Evolutionary conservation across 2,888 invertebrate species (phyloP), one percentile per base, ranked within the genome.

Genomic region (Nemotelus pantherinus): DNA sequence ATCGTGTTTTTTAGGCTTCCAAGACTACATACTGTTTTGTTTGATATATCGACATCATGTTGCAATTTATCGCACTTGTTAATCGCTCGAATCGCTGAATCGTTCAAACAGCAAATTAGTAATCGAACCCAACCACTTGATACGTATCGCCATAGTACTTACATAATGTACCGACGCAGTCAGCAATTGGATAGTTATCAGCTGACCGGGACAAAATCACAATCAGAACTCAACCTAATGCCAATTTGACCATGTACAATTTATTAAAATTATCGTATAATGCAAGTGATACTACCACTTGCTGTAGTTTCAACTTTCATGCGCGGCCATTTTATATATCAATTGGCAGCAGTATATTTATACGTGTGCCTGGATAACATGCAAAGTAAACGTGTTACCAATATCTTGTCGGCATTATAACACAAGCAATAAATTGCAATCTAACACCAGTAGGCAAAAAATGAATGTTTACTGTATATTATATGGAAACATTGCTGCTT

Each of bases 51-150:
- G 57, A 71, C 10, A 44, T 60, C 74, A 41, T 48, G 41, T 74
- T 39, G 63, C 53, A 63, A 74, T 74, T 74, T 74, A 74, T 74
- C 48, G 63, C 60, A 48, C 74, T 74, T 74, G 74, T 74, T 74
- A 74, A 63, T 74, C 60, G 74, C 41, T 60, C 74, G 60, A 60
- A 74, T 60, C 74, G 60, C 41, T 41, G 41, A 48, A 63, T 55
- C 63, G 63, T 74, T 48, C 47, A 50, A 72, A 58, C 63, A 63
- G 60, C 63, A 74, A 72, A 74, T 74, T 48, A 48, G 74, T 74
- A 74, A 63, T 74, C 60, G 60, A 74, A 60, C 63, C 2, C 63
- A 74, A 60, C 63, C 74, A 74, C 9, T 47, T 47, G 48, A 74
- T 74, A 48, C 63, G 45, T 9, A 63, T 63, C 63, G 70, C 55